A percentile compares a stretch with the other conserved stretches of the same genome.
phyloP scores from a whole-genome alignment of 2,797 vertebrate genomes.

The Sorex maritimensis region DNA sequence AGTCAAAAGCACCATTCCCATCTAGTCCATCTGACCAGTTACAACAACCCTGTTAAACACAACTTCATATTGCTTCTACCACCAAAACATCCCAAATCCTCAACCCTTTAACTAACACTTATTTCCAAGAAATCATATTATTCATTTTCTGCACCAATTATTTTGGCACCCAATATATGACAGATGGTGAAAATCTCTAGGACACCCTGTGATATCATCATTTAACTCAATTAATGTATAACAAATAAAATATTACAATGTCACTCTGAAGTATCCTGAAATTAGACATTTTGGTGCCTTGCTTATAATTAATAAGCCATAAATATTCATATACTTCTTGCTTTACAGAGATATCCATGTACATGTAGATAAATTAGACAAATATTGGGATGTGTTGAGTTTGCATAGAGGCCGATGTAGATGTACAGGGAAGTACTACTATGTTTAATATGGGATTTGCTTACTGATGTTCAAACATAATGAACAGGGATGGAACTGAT shows the following conservation, averaged over 20 bases:
- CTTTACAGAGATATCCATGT: neutral
- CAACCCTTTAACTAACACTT: neutral
- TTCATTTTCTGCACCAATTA: neutral
- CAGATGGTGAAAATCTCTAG: constrained; percentile 29
- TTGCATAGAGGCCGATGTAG: neutral
- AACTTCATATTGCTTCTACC: neutral
- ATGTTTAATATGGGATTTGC: constrained; percentile 15
- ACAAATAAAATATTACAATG: constrained; percentile 29
- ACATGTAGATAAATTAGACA: neutral
- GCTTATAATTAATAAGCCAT: neutral
- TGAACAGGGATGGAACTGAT: neutral
- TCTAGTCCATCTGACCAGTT: neutral
- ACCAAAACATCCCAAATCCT: neutral
- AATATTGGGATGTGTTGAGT: neutral
- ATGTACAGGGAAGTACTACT: constrained; percentile 19
- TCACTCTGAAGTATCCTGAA: neutral
- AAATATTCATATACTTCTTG: neutral
- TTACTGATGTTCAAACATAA: constrained; percentile 32
- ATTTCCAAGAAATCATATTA: neutral
- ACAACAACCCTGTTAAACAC: neutral
- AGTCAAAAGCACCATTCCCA: neutral
- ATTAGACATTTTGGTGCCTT: neutral
- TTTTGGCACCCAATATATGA: constrained; percentile 12
- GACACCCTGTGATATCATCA: constrained; percentile 17
- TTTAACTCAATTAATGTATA: constrained; percentile 62